A percentile compares a stretch with the other conserved stretches of the same genome.
Evolutionary conservation across 2,888 invertebrate genomes (phyloP).

Genomic region (Philaethria dido): DNA sequence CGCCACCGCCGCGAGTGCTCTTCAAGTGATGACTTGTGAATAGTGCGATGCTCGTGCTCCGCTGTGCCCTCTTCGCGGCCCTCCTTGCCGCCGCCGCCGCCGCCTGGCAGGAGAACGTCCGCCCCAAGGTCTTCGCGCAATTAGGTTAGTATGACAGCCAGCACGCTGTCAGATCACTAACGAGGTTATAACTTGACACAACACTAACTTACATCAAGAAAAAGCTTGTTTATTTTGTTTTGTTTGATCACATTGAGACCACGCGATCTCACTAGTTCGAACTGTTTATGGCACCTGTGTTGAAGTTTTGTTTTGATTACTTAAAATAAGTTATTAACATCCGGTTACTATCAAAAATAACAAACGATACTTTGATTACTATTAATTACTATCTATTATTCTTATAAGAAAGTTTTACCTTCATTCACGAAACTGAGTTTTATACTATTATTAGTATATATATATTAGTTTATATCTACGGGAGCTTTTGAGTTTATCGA

Average conservation of each 20-base stretch:
- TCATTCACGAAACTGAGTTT: background rate
- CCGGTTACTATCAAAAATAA: background rate
- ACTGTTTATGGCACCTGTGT: slow-evolving; percentile 45
- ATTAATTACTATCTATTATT: background rate
- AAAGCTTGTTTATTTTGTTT: slow-evolving; percentile 73
- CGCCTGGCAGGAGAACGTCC: slow-evolving; percentile 95
- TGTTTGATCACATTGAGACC: slow-evolving; percentile 66
- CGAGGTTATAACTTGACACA: slow-evolving; percentile 36
- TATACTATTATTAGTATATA: background rate
- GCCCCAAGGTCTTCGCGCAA: slow-evolving; percentile 96
- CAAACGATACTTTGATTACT: background rate
- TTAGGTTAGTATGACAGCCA: slow-evolving; percentile 87
- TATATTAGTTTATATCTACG: background rate
- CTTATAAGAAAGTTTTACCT: slow-evolving; percentile 11
- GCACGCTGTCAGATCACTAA: slow-evolving; percentile 43
- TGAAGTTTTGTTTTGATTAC: slow-evolving; percentile 5
- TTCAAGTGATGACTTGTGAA: slow-evolving; percentile 81
- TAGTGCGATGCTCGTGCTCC: slow-evolving; percentile 82
- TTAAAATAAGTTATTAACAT: background rate
- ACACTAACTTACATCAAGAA: slow-evolving; percentile 39
- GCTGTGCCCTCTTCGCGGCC: slow-evolving; percentile 80
- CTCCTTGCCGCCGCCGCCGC: slow-evolving; percentile 83
- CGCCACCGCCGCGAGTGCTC: slow-evolving; percentile 74
- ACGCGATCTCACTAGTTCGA: slow-evolving; percentile 40
- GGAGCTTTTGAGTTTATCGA: slow-evolving; percentile 7